Base-by-base conservation (phyloP, 1,140 invertebrate species). In the Neodiprion lecontei region DNA sequence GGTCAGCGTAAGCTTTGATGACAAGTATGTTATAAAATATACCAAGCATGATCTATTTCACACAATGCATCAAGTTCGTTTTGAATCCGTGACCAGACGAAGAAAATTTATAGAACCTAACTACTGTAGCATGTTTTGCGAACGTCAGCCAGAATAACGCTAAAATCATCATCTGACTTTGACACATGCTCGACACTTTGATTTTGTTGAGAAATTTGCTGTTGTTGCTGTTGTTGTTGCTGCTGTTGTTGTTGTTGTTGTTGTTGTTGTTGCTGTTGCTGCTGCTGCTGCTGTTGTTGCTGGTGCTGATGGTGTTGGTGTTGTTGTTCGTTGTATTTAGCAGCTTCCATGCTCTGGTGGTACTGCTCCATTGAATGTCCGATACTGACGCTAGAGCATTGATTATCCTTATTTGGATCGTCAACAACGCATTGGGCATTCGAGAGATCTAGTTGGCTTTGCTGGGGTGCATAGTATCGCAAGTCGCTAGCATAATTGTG, bases 91-190 rank as follows among this genome's bases (percentile, higher is more conserved):
- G 67, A 73, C 49, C 7, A 73, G 28, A 53, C 61, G 48, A 67
- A 71, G 68, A 23, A 49, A 67, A 47, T 74, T 28, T 3, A 72
- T 68, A 61, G 49, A 65, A 65, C 86, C 85, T 87, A 95, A 88
- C 94, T 95, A 90, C 94, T 95, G 87, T 95, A 96, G 85, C 95
- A 96, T 40, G 95, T 96, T 84, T 96, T 95, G 74, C 95, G 90
- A 61, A 96, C 95, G 76, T 95, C 94, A 3, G 95, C 95, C 65
- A 96, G 86, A 79, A 96, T 96, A 76, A 95, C 94, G 88, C 94
- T 95, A 87, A 96, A 96, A 82, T 96, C 94, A 75, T 95, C 94
- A 70, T 95, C 94, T 1, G 90, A 87, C 77, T 94, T 93, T 23
- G 90, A 87, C n/a, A 82, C 79, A 28, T 90, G 84, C 40, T 91